Evolutionary conservation across 1,140 invertebrate genomes (phyloP).

Genomic region (Monomorium pharaonis): DNA sequence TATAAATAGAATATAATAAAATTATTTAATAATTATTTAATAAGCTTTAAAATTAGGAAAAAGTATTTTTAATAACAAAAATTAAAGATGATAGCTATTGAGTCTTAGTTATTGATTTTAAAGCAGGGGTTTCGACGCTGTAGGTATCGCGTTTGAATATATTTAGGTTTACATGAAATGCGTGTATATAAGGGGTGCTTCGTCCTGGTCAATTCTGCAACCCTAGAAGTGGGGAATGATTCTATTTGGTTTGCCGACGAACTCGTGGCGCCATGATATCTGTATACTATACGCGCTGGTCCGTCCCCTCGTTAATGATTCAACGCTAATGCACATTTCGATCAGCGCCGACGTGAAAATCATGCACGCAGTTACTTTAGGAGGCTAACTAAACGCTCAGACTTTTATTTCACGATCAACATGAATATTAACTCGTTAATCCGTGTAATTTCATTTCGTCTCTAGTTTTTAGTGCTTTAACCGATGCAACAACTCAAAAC

Average conservation of each 20-base stretch:
- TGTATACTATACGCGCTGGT: conserved; percentile 7
- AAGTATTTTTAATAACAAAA: neutral
- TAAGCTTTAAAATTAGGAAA: neutral
- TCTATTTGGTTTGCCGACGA: conserved; percentile 35
- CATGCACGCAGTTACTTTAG: conserved; percentile 28
- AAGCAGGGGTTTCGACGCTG: neutral
- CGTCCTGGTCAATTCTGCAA: neutral
- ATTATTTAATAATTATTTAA: no score
- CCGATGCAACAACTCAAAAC: neutral
- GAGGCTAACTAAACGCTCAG: neutral
- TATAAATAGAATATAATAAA: neutral
- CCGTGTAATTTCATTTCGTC: neutral
- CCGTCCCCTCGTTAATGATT: conserved; percentile 53
- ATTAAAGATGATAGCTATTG: neutral
- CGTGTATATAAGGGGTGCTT: neutral
- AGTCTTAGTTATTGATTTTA: neutral
- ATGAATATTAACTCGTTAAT: conserved; percentile 31
- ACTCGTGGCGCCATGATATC: conserved; percentile 47
- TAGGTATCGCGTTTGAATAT: neutral
- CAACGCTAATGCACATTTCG: conserved; percentile 51
- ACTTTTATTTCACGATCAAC: conserved; percentile 20
- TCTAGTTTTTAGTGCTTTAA: neutral
- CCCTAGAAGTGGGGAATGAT: conserved; percentile 26
- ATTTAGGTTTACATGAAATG: conserved; percentile 1
- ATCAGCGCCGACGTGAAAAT: conserved; percentile 35